Conservation (phyloP, 2,888 invertebrate species). For the Sclerodermus sp. region DNA sequence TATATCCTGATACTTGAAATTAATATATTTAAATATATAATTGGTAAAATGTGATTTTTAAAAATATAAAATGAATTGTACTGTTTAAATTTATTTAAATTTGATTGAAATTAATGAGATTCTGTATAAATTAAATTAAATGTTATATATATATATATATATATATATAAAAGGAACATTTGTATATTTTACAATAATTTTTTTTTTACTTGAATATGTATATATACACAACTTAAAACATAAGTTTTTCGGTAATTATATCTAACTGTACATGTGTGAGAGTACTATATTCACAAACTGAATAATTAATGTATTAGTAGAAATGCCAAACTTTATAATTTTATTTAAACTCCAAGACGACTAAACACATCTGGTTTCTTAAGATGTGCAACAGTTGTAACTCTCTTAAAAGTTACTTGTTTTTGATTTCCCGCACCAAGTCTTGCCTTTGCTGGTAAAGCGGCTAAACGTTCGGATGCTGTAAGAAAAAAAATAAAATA, state of each 20-base stretch:
- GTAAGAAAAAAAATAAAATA: slow-evolving; percentile 18
- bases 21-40: no score
- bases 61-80: no score
- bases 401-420: slow-evolving; percentile 53
- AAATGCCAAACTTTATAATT: slow-evolving; percentile 3
- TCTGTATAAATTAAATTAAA: no score
- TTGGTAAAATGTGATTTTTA: no score
- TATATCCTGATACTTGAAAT: no score
- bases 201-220: background rate
- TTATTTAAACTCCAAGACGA: slow-evolving; percentile 45
- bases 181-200: background rate
- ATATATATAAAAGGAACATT: background rate
- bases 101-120: no score
- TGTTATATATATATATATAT: background rate
- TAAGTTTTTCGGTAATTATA: no score
- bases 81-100: no score
- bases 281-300: slow-evolving; percentile 11
- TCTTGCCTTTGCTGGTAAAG: slow-evolving; percentile 51
- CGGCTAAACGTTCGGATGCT: slow-evolving; percentile 47
- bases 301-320: slow-evolving; percentile 4
- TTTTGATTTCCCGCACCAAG: slow-evolving; percentile 39
- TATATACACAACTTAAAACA: slow-evolving; percentile 13
- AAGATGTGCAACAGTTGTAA: slow-evolving; percentile 41
- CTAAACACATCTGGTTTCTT: slow-evolving; percentile 52
- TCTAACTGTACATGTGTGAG: slow-evolving; percentile 34